Evolutionary conservation across 1,140 invertebrate genomes (phyloP).

Genomic region (Achatina immaculata): DNA sequence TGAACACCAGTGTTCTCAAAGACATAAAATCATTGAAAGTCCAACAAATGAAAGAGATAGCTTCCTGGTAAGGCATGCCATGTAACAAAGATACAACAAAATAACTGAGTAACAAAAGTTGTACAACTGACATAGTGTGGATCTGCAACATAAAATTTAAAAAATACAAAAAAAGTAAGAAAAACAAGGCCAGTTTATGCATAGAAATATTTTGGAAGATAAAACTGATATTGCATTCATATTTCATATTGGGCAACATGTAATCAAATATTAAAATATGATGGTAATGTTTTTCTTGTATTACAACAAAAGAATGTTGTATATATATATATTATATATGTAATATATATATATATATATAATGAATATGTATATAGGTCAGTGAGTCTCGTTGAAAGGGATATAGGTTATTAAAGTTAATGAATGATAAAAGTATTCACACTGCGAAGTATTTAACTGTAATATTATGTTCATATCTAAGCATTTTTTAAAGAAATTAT

Average conservation of each 20-base stretch:
- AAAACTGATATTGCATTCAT: conserved; percentile 4
- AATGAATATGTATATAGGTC: too few species aligned
- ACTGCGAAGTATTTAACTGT: neutral
- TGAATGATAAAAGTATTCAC: neutral
- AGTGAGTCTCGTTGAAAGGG: neutral
- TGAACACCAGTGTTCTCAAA: too few species aligned
- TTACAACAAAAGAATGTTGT: neutral
- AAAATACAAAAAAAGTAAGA: neutral
- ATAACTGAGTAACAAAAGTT: too few species aligned
- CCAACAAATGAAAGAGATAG: too few species aligned
- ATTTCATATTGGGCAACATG: neutral
- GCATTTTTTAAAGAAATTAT: neutral
- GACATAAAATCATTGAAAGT: too few species aligned
- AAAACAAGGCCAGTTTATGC: neutral
- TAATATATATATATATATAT: too few species aligned
- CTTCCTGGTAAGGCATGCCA: too few species aligned
- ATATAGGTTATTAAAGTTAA: neutral
- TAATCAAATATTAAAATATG: too few species aligned
- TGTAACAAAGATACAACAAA: too few species aligned
- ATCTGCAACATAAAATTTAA: too few species aligned
- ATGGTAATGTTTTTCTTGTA: neutral
- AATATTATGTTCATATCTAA: neutral
- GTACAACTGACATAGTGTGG: too few species aligned
- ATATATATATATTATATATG: neutral
- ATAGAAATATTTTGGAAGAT: conserved; percentile 3